A percentile compares a stretch with the other conserved stretches of the same genome.
phyloP scores from a whole-genome alignment of 1,140 invertebrate species.

The Stegodyphus mimosarum region DNA sequence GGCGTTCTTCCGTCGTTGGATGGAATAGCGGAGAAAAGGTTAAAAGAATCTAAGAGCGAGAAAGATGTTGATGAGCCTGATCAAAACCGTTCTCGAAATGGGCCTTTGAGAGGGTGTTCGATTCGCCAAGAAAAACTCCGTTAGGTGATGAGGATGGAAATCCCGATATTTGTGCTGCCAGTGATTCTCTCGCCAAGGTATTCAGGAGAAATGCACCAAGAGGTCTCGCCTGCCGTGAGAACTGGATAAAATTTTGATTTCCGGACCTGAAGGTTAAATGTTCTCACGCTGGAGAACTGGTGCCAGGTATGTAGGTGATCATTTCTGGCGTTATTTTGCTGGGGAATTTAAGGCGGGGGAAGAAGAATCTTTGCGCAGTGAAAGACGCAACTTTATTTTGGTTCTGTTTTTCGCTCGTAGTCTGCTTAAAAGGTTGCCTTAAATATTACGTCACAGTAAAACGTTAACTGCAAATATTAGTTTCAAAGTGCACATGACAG shows the following conservation, averaged over 20 bases:
- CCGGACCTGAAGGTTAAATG: slow-evolving; percentile 41
- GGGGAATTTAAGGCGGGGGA: too few relatives aligned
- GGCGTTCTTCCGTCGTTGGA: neutral
- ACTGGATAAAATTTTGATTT: neutral
- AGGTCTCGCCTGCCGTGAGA: neutral
- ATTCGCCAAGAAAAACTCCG: too few relatives aligned
- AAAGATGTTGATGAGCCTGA: slow-evolving; percentile 12
- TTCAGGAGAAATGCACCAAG: too few relatives aligned
- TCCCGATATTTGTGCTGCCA: neutral
- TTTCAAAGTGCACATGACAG: too few relatives aligned
- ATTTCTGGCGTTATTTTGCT: too few relatives aligned
- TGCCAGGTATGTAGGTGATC: slow-evolving; percentile 30
- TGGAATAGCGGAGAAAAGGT: slow-evolving; percentile 25
- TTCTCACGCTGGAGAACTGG: slow-evolving; percentile 45
- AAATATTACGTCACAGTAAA: too few relatives aligned
- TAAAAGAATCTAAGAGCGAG: slow-evolving; percentile 34
- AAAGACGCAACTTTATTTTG: too few relatives aligned
- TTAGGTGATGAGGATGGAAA: neutral
- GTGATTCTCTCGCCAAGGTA: neutral
- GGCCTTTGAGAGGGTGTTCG: slow-evolving; percentile 19
- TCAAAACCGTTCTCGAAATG: slow-evolving; percentile 12
- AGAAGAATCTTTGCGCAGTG: too few relatives aligned
- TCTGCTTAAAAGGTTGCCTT: too few relatives aligned
- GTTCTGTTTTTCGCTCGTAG: too few relatives aligned
- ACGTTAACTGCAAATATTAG: too few relatives aligned